phyloP scores from a whole-genome alignment of 2,888 invertebrate species.

The Pristionchus japonicus region DNA sequence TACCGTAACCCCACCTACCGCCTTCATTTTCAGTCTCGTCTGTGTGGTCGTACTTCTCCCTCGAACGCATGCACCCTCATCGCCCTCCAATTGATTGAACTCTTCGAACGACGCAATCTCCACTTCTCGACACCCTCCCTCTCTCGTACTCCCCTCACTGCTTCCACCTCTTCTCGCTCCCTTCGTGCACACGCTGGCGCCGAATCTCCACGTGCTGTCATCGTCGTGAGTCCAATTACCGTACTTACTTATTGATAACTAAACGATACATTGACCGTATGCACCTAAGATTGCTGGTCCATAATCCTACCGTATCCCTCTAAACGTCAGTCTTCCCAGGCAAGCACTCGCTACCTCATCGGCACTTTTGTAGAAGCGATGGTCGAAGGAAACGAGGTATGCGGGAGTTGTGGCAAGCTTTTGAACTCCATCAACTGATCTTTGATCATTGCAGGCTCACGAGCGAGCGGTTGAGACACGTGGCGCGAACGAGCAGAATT shows the following conservation, averaged over 20 bases:
- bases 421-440: neutral
- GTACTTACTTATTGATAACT: no score
- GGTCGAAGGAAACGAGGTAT: conserved; percentile 41
- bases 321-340: neutral
- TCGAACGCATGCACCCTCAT: conserved; percentile 44
- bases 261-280: no score
- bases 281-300: neutral
- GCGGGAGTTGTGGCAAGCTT: neutral
- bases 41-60: conserved; percentile 37
- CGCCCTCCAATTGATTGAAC: conserved; percentile 24
- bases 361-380: conserved; percentile 36
- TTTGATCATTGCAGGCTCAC: conserved; percentile 29
- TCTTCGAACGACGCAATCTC: conserved; percentile 30
- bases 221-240: neutral
- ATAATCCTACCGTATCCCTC: neutral
- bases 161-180: neutral
- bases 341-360: neutral
- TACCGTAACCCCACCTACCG: no score
- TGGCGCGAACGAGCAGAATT: conserved; percentile 26
- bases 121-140: neutral
- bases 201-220: neutral
- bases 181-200: conserved; percentile 1
- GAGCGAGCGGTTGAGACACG: neutral
- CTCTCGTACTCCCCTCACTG: neutral
- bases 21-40: conserved; percentile 43